These are phyloP conservation scores for Alviniconcha marisindica DNA, from an alignment of 1,140 invertebrate species.

Conservation along the genomic window DNA sequence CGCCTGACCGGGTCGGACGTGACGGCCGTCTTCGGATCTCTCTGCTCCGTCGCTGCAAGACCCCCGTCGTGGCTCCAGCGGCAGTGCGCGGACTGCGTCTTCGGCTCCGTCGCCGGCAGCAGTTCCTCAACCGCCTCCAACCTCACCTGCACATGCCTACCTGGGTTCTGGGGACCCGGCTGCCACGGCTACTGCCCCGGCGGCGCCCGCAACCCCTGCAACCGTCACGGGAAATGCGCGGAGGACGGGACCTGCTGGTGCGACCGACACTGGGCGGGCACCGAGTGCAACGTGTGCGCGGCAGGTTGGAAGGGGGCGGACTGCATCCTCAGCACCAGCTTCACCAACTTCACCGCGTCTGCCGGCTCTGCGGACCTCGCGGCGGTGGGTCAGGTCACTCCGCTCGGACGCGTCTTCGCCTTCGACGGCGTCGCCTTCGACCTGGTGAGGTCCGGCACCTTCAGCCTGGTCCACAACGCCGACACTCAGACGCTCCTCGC, in stretches of 20 bases:
- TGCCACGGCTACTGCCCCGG: constrained; percentile 54
- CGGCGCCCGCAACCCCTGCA: constrained; percentile 50
- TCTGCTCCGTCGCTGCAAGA: constrained; percentile 36
- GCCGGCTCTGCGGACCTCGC: not conserved
- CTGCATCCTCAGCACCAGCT: constrained; percentile 48
- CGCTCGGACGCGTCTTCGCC: constrained; percentile 47
- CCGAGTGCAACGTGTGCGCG: constrained; percentile 48
- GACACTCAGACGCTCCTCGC: constrained; percentile 21
- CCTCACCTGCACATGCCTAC: constrained; percentile 46
- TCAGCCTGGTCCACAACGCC: constrained; percentile 37
- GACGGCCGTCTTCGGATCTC: constrained; percentile 18
- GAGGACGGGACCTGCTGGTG: constrained; percentile 52
- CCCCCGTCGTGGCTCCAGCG: constrained; percentile 50
- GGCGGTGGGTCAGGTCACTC: constrained; percentile 42
- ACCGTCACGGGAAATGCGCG: constrained; percentile 48
- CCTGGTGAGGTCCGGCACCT: constrained; percentile 35
- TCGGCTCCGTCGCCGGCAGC: constrained; percentile 38
- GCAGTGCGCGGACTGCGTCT: constrained; percentile 50
- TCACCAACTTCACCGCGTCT: constrained; percentile 13
- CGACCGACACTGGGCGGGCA: constrained; percentile 53
- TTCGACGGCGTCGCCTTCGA: constrained; percentile 50
- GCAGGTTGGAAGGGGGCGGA: constrained; percentile 51
- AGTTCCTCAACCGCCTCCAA: not conserved
- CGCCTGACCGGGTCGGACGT: constrained; percentile 20
- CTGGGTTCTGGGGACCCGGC: constrained; percentile 50